Percentiles rank a stretch among this genome's conserved stretches.
These are phyloP conservation scores for Quadroppia sp. DNA, from an alignment of 2,888 invertebrate species.

Conservation along the genomic window DNA sequence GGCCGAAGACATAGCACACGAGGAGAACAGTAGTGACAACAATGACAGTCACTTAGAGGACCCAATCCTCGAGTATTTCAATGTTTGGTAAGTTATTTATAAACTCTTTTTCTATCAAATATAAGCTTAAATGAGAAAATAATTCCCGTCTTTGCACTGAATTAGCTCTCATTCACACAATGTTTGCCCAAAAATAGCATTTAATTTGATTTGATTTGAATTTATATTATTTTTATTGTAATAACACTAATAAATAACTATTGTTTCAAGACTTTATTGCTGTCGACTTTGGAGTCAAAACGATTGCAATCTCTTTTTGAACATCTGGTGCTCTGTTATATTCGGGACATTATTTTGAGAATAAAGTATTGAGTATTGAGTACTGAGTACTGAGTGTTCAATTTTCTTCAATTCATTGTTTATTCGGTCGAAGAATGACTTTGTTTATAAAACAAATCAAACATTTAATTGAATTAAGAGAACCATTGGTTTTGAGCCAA, in stretches of 20 bases:
- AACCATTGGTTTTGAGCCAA: background rate
- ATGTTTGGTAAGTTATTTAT: conserved; percentile 28
- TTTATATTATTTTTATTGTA: background rate
- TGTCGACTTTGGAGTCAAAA: background rate
- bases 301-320: conserved; percentile 1
- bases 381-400: conserved; percentile 2
- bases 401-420: conserved; percentile 17
- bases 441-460: conserved; percentile 34
- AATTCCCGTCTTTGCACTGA: background rate
- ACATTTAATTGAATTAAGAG: conserved; percentile 34
- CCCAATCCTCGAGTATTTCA: background rate
- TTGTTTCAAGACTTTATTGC: background rate
- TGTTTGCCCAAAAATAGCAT: background rate
- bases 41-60: background rate
- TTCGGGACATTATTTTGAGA: background rate
- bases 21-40: background rate
- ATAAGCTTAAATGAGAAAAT: background rate
- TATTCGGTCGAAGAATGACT: background rate
- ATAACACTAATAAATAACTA: background rate
- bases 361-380: background rate
- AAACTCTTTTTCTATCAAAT: background rate
- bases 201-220: background rate
- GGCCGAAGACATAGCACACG: background rate
- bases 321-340: conserved; percentile 13
- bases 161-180: background rate